Percentiles rank a stretch among this genome's conserved stretches.
Conservation (phyloP, 2,113 vertebrate species). For the Ptilonorhynchus violaceus region DNA sequence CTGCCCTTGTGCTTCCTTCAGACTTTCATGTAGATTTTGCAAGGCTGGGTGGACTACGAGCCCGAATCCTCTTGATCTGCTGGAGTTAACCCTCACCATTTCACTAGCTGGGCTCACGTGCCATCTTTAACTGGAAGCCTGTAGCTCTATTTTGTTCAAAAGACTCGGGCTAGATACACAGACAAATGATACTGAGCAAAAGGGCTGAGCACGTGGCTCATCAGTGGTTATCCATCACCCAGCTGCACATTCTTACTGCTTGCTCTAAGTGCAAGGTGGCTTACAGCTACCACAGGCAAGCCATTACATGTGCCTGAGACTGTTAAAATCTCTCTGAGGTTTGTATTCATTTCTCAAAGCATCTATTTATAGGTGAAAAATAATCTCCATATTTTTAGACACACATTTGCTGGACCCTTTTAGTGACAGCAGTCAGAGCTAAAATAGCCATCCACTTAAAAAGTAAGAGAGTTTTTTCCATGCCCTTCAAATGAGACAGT, state of each 20-base stretch:
- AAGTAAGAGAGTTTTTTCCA: conserved; percentile 10
- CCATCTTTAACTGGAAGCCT: not conserved
- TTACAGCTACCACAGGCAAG: not conserved
- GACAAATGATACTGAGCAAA: not conserved
- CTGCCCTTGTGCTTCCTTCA: not conserved
- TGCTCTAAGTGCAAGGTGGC: not conserved
- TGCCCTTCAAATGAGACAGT: not conserved
- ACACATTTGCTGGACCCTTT: conserved; percentile 20
- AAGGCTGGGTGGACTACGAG: fast-evolving
- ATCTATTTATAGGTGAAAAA: conserved; percentile 47
- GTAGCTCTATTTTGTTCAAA: not conserved
- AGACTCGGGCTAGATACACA: not conserved
- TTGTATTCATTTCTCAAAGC: conserved; percentile 7
- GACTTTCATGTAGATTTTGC: not conserved
- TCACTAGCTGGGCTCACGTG: not conserved
- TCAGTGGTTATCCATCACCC: not conserved
- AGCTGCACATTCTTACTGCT: not conserved
- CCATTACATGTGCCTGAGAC: not conserved
- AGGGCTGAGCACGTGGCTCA: fast-evolving
- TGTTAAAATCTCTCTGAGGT: not conserved
- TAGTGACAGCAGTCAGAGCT: not conserved
- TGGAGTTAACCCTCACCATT: not conserved
- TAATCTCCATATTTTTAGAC: conserved; percentile 47
- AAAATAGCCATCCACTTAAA: conserved; percentile 26
- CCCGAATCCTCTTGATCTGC: not conserved